Percentiles rank a stretch among this genome's conserved stretches.
These are phyloP conservation scores for Ophiodon elongatus DNA, from an alignment of 2,113 vertebrate genomes.

Conservation along the genomic window DNA sequence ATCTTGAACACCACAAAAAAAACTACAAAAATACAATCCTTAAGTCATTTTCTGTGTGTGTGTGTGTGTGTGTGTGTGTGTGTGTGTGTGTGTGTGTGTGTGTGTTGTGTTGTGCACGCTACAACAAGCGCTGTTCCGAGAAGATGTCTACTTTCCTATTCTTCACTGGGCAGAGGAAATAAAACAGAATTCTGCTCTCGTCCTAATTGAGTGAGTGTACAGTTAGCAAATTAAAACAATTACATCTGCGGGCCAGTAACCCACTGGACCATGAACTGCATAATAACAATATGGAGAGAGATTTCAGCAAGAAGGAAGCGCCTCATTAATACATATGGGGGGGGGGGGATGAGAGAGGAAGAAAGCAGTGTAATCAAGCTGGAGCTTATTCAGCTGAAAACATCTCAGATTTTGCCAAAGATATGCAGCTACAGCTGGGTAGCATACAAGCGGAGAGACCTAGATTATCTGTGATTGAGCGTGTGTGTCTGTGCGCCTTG, in stretches of 20 bases:
- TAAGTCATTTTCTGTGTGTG: not conserved
- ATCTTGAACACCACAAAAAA: slow-evolving; percentile 33
- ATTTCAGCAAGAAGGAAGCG: slow-evolving; percentile 58
- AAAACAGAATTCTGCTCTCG: slow-evolving; percentile 35
- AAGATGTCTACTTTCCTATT: slow-evolving; percentile 36
- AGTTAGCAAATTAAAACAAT: slow-evolving; percentile 81
- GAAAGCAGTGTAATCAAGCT: slow-evolving; percentile 65
- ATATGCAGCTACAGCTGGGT: slow-evolving; percentile 71
- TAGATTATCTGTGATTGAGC: slow-evolving; percentile 63
- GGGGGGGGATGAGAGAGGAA: not conserved
- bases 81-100: not conserved
- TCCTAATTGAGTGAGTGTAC: slow-evolving; percentile 75
- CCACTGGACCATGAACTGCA: slow-evolving; percentile 65
- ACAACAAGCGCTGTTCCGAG: slow-evolving; percentile 20
- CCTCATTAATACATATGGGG: slow-evolving; percentile 70
- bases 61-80: slow-evolving; percentile 9
- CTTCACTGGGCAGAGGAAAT: slow-evolving; percentile 45
- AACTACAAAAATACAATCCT: slow-evolving; percentile 19
- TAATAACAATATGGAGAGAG: slow-evolving; percentile 66
- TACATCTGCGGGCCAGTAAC: slow-evolving; percentile 72
- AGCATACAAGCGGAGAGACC: slow-evolving; percentile 55
- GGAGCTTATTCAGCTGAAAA: slow-evolving; percentile 77
- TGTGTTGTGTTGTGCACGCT: not conserved
- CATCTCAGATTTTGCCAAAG: slow-evolving; percentile 66
- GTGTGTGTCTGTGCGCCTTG: slow-evolving; percentile 23